Evolutionary conservation across 1,140 invertebrate species (phyloP).

Genomic region (Drosophila ambigua): DNA sequence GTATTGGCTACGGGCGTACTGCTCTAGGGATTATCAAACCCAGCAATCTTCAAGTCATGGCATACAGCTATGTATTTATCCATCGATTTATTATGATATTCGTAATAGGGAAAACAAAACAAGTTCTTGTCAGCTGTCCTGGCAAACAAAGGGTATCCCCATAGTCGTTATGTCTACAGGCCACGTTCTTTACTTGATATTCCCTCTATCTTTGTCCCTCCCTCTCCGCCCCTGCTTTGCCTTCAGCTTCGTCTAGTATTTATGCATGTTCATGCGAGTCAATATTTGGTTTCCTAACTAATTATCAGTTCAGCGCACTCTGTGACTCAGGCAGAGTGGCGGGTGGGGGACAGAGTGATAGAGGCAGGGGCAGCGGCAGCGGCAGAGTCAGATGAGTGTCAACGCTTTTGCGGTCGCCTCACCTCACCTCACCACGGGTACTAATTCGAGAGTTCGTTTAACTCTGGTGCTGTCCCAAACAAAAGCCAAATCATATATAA

Average conservation of each 20-base stretch:
- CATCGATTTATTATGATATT: no score
- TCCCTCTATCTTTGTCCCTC: no score
- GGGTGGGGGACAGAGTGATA: no score
- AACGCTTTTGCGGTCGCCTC: constrained; percentile 50
- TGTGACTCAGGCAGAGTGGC: constrained; percentile 14
- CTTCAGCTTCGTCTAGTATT: constrained; percentile 21
- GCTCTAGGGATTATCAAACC: no score
- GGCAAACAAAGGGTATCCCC: no score
- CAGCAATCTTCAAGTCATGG: no score
- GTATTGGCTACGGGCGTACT: no score
- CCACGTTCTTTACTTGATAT: no score
- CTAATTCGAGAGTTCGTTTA: constrained; percentile 67
- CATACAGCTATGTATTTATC: no score
- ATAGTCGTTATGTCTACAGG: no score
- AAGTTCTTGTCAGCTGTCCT: no score
- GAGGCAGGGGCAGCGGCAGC: constrained; percentile 5
- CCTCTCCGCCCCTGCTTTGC: constrained; percentile 1
- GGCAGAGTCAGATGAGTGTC: constrained; percentile 38
- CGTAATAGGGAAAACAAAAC: no score
- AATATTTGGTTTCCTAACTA: constrained; percentile 81
- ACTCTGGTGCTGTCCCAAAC: constrained; percentile 44
- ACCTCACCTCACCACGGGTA: constrained; percentile 2
- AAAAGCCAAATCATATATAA: constrained; percentile 29
- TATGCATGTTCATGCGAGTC: constrained; percentile 65
- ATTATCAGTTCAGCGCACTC: constrained; percentile 82